Base-by-base conservation (phyloP, 1,140 invertebrate genomes). In the Microvelia longipes region DNA sequence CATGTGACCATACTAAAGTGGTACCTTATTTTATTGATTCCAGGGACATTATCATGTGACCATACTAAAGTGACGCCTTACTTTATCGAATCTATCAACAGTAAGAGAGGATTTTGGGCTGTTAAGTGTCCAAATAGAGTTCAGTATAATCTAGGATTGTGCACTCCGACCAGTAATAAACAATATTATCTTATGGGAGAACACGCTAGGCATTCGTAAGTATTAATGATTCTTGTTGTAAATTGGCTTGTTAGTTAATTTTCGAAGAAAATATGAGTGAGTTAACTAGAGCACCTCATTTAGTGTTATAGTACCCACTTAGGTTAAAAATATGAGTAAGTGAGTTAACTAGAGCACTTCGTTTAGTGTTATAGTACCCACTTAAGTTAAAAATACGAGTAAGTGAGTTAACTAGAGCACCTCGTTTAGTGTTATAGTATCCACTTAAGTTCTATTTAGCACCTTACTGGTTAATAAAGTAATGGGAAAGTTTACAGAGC, bases 21-120 rank as follows among this genome's bases (percentile, higher is more conserved):
- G n/a, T n/a, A n/a, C n/a, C n/a, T n/a, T n/a, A n/a, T n/a, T n/a
- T n/a, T n/a, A n/a, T n/a, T n/a, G n/a, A n/a, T 24, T 24, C 5
- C 77, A 92, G 90, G 90, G 83, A 91, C 90, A 0, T 79, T 92
- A 70, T 90, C 90, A 25, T 92, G 90, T 79, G 90, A 92, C 79
- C 90, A 92, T 76, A 92, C 90, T 5, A 92, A 91, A 83, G 90
- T 92, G 28, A 91, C 90, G 1, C 90, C 90, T 13, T 92, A 91
- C 77, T 92, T 91, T 76, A 91, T 92, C 71, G 90, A 92, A 76
- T 92, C 90, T 1, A 92, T 92, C 73, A 89, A 88, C 71, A 87
- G 86, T 24, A 85, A 83, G 29, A 81, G 81, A 15, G 90, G 90
- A 61, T 92, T 92, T 77, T 92, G 88, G 86, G 88, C 90, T 65